Base-by-base conservation (phyloP, 1,140 invertebrate species). In the Eupristina koningsbergeri region DNA sequence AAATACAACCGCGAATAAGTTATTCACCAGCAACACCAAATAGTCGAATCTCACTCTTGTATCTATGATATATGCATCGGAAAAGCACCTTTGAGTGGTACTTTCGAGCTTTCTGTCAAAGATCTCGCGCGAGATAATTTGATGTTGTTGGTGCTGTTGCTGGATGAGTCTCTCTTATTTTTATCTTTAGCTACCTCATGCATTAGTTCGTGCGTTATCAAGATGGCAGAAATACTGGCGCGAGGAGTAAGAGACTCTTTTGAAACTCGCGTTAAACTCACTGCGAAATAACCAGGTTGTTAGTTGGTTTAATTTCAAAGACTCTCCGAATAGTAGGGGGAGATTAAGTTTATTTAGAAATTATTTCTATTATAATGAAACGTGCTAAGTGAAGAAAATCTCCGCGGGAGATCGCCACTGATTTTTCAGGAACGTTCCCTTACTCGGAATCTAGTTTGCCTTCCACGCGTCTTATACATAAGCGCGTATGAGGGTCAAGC, bases 91-190 rank as follows among this genome's bases (percentile, higher is more conserved):
- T 50, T 5, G 29, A 83, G 81, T 77, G 81, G 50, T 77, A 77
- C 74, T 83, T 83, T 83, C 81, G 81, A 77, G 81, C 81, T 83
- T 77, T 77, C 73, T 47, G 34, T 41, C 73, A 63, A 53, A 50
- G 81, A 77, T 77, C 39, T 76, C 63, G 36, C 81, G 45, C 74
- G 74, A 75, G 81, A 75, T 81, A 71, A 0, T 50, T 36, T 77
- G 61, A 8, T 19, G 29, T 7, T 31, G 29, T 29, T n/a, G n/a
- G n/a, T n/a, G n/a, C n/a, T n/a, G n/a, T n/a, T n/a, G n/a, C n/a
- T n/a, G 80, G 3, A 74, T 17, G 63, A 31, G 13, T 7, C 6
- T 74, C 53, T 45, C 74, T 74, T 73, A 80, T 80, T 45, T 81
- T 74, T 73, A 80, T 80, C 0, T 31, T 9, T n/a, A 47, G 34